phyloP scores from a whole-genome alignment of 2,888 invertebrate species.

The Dysmachus trigonus region DNA sequence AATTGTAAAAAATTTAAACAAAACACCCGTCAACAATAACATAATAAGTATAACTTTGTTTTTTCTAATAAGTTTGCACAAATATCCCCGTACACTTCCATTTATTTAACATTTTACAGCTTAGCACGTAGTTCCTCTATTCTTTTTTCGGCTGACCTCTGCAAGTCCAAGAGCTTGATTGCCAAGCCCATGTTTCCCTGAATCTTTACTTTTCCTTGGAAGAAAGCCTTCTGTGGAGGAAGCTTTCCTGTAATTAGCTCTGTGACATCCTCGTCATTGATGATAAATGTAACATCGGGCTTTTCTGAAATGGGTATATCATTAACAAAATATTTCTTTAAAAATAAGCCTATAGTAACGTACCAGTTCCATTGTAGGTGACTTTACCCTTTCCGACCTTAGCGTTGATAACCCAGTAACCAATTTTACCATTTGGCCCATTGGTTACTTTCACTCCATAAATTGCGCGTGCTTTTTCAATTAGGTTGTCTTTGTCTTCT shows the following conservation, averaged over 20 bases:
- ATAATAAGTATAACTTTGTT: neutral
- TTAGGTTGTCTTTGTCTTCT: constrained; percentile 80
- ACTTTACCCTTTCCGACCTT: constrained; percentile 90
- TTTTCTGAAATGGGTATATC: constrained; percentile 68
- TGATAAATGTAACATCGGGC: constrained; percentile 88
- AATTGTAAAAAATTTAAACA: neutral
- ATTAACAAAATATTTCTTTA: constrained; percentile 50
- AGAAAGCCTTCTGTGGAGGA: constrained; percentile 95
- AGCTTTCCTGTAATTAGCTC: constrained; percentile 90
- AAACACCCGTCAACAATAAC: neutral
- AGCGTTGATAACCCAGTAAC: constrained; percentile 92
- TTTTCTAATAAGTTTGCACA: neutral
- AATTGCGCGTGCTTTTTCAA: constrained; percentile 85
- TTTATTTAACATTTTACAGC: constrained; percentile 68
- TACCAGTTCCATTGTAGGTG: constrained; percentile 74
- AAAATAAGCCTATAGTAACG: neutral
- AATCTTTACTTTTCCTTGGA: constrained; percentile 95
- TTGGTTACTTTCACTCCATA: constrained; percentile 91
- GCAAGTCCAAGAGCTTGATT: constrained; percentile 89
- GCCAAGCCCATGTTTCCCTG: constrained; percentile 97
- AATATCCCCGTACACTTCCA: neutral
- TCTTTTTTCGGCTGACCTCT: constrained; percentile 76
- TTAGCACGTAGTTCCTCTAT: constrained; percentile 80
- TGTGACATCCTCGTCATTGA: constrained; percentile 88
- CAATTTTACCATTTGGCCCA: constrained; percentile 76